These are phyloP conservation scores for Falco naumanni DNA, from an alignment of 2,797 vertebrate species.

Conservation along the genomic window DNA sequence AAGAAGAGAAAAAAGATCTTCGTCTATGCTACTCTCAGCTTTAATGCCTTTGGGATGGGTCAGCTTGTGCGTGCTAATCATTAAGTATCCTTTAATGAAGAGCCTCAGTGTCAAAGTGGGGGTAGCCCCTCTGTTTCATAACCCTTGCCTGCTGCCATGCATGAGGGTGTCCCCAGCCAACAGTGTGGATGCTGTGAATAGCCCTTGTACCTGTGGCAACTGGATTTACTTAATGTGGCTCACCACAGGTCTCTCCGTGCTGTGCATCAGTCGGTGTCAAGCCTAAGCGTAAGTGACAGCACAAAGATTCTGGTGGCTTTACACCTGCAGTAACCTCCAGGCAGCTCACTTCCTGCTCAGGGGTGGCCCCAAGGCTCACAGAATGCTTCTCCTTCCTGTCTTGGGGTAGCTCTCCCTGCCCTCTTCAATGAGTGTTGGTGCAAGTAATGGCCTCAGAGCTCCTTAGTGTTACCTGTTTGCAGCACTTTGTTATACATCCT, in stretches of 20 bases:
- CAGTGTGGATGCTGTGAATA: neutral
- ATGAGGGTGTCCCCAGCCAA: neutral
- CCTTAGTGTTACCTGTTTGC: neutral
- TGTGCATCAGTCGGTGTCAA: fast-evolving
- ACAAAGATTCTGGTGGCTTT: neutral
- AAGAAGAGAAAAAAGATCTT: neutral
- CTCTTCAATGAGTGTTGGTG: neutral
- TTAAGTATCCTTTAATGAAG: too few species aligned
- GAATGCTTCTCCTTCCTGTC: neutral
- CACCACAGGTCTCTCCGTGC: neutral
- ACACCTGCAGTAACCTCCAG: fast-evolving
- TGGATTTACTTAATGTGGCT: slow-evolving; percentile 12
- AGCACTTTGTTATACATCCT: neutral
- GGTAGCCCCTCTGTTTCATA: neutral
- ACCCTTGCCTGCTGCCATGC: neutral
- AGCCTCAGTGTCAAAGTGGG: neutral
- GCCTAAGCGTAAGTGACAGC: neutral
- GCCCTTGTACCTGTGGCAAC: neutral
- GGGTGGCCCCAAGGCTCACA: neutral
- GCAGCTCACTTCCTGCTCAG: neutral
- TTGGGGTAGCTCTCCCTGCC: neutral
- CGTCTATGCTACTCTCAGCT: neutral
- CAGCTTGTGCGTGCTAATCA: neutral
- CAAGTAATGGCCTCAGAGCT: neutral
- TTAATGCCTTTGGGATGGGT: neutral